Evolutionary conservation across 2,888 invertebrate species (phyloP), one percentile per base, ranked within the genome.

Genomic region (Dryococelus australis): DNA sequence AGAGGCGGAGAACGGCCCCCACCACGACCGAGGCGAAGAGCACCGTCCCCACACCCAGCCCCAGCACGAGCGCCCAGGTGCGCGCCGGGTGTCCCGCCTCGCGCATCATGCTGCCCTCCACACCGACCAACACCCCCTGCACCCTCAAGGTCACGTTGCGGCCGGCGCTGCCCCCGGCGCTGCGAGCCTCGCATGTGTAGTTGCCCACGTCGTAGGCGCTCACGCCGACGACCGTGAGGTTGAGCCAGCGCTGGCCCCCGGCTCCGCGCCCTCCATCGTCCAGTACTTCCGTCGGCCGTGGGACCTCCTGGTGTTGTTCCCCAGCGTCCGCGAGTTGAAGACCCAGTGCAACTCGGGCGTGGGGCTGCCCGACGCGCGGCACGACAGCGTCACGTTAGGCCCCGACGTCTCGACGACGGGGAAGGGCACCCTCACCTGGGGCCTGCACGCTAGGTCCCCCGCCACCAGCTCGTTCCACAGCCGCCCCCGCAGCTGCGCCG

Each of bases 381-480:
- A 98, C 24, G 94, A 94, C 27, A 98, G 92, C 0, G 96, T 97
- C 13, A 96, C 94, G 89, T 94, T 94, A 80, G 95, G 95, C 1
- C 96, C 91, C 9, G 94, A 94, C 20, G 94, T 94, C 89, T 93
- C 92, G 0, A 93, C 92, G 9, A 51, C 13, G 0, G 94, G 92
- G 0, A 94, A 92, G 8, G 96, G 96, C 90, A 95, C 95, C 4
- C 95, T 92, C 89, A 98, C 97, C 90, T 94, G 94, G 0, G 98
- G 98, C 86, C 94, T 94, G 91, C 98, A 98, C 24, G 98, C 98
- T 91, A 98, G 98, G 89, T 97, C 95, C 86, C 95, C 95, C 27
- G 95, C 94, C 89, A 94, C 93, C 53, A 96, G 92, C 83, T 96
- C 95, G 89, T 95, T 95, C 98, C 98, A 98, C 80, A 94, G 93